Evolutionary conservation across 2,888 invertebrate genomes (phyloP).

Genomic region (Tuberolachnus salignus): DNA sequence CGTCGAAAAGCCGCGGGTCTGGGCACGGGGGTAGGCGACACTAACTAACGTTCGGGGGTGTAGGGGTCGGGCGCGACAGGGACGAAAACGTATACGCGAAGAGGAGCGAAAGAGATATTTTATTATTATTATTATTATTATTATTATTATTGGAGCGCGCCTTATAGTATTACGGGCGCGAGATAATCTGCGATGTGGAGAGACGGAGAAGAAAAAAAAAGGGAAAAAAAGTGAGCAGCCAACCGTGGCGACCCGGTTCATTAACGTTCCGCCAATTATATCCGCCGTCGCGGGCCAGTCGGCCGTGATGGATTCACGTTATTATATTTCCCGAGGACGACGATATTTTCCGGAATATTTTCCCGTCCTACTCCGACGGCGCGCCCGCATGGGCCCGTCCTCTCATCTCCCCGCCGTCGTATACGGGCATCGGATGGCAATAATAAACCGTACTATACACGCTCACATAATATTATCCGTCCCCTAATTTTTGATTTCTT

Average conservation of each 20-base stretch:
- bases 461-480: slow-evolving; percentile 20
- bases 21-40: background rate
- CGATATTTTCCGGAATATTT: slow-evolving; percentile 56
- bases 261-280: slow-evolving; percentile 56
- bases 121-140: no score
- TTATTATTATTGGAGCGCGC: background rate
- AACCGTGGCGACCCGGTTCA: slow-evolving; percentile 50
- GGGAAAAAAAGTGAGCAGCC: slow-evolving; percentile 45
- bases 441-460: background rate
- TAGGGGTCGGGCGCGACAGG: no score
- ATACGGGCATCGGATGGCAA: background rate
- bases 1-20: background rate
- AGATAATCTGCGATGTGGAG: background rate
- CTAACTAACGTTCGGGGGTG: background rate
- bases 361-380: background rate
- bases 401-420: no score
- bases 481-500: no score
- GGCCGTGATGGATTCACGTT: slow-evolving; percentile 55
- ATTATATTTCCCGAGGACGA: slow-evolving; percentile 46
- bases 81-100: no score
- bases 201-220: background rate
- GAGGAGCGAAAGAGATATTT: no score
- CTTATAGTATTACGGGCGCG: background rate
- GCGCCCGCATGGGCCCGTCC: background rate
- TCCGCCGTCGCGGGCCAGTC: slow-evolving; percentile 51